Evolutionary conservation across 2,113 vertebrate genomes (phyloP), one percentile per base, ranked within the genome.

Genomic region (Corythaixoides concolor): DNA sequence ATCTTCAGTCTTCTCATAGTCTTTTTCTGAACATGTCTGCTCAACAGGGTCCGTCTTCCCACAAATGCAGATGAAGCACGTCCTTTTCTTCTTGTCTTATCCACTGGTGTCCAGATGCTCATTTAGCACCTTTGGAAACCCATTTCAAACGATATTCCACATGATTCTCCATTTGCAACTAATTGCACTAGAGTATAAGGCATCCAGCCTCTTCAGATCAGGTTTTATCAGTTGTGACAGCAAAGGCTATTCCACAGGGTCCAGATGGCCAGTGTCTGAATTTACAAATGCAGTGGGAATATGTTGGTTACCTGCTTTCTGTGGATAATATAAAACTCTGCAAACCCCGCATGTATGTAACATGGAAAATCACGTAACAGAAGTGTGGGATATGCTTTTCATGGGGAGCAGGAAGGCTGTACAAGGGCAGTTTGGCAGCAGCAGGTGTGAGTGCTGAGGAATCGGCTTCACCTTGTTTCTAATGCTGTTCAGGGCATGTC

Each of bases 321-420:
- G 1, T 18, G 15, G 32, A 2, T 14, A 60, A 23, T 6, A 26
- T 10, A 41, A 66, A 91, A 1, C 4, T n/a, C 69, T 60, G 24
- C 4, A 64, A 64, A 74, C 7, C 8, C 1, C 1, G 5, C 0
- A 0, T 4, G 5, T 8, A 33, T 8, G 35, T 6, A 74, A 5
- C 5, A 30, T 14, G 15, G 16, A 78, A 55, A 50, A 47, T 21
- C 32, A 14, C 0, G 0, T 2, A 55, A 33, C 6, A 30, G 39
- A 55, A 23, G 16, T 8, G 18, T 47, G 55, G 18, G 18, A 26
- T 74, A 22, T 15, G 8, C 1, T n/a, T 89, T 76, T 33, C 2
- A 0, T 41, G n/a, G 39, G n/a, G 22, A 50, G n/a, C 7, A 47
- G 4, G 14, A 11, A 56, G 14, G 14, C 8, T 72, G 30, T 12